Base-by-base conservation (phyloP, 53 echinoderm and acorn worm genomes). In the Stichopus horrens region DNA sequence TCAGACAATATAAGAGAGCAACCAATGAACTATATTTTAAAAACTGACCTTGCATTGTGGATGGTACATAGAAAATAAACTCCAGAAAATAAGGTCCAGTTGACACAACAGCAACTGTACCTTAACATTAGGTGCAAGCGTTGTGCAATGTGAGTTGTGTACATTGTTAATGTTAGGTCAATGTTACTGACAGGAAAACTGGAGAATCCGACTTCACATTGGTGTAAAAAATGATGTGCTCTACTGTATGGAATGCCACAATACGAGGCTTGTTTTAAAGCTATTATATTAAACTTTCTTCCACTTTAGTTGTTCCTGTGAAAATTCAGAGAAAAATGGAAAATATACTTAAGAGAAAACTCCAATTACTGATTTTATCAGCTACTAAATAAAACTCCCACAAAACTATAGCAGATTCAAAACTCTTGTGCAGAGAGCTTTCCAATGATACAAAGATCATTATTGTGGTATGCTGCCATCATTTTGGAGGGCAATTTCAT, bases 401-500 rank as follows among this genome's bases (percentile, higher is more conserved):
- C 83, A 19, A 83, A 83, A 83, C 83, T 56, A 57, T 58, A 4
- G 5, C 83, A n/a, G 83, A 83, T 57, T 83, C 58, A 83, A 58
- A 21, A 83, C 83, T 20, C 83, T 57, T 83, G 83, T 59, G 83
- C 83, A 58, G 57, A 83, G 83, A 83, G 83, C 83, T 83, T 83
- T 83, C 83, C 59, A 83, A n/a, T 56, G 83, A 57, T 59, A 58
- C 83, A 20, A 83, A 59, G 22, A 83, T 19, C n/a, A 59, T 83
- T 14, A 9, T 83, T 83, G 83, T 83, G n/a, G 83, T 37, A 37
- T 83, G 20, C 83, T 57, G 21, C 60, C 83, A 83, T 83, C 83
- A 83, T 83, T 83, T 83, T n/a, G 55, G 83, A 58, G 18, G 19
- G 83, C 9, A 53, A 5, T 54, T 54, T 79, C 7, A 14, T 75